Evolutionary conservation across 2,113 vertebrate species (phyloP), one percentile per base, ranked within the genome.

Genomic region (Theristicus caerulescens): DNA sequence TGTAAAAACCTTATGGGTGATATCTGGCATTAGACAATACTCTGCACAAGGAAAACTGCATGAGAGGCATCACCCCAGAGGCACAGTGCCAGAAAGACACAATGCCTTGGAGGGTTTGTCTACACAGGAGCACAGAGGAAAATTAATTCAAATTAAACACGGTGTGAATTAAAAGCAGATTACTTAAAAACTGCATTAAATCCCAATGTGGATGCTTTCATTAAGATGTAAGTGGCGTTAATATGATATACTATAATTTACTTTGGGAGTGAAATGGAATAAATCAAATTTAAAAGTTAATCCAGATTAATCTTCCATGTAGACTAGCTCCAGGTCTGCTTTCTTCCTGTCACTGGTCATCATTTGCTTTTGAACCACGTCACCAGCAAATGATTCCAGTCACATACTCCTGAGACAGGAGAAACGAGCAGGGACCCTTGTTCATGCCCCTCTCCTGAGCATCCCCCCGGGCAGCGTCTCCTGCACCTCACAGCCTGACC

Each of bases 161-260:
- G 44, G 70, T 82, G 70, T 49, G 44, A 90, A 94, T 85, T 90
- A 91, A 96, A 93, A 88, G 36, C 31, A 90, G 57, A 90, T 92
- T 82, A 73, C 40, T 88, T 95, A 76, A 94, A 76, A 94, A 82
- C 38, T 77, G 49, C 62, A 57, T 85, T 82, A 52, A 89, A 85
- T 72, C 61, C 66, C 34, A 52, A 7, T 38, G 62, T 24, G 61
- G 40, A 61, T 72, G 87, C 38, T 80, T 90, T 93, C 87, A 79
- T 79, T 96, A 71, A 84, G 72, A 74, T 38, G 11, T 81, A 83
- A 94, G 79, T 81, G 67, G 51, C 7, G 4, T 67, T 91, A 91
- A 93, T 82, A 69, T 22, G 57, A 87, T 82, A 34, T 27, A 36
- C 20, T 64, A 13, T 85, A 67, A 93, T 85, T 96, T 93, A 72